Percentiles rank a stretch among this genome's conserved stretches.
Conservation (phyloP, 2,113 vertebrate species). For the Cervus canadensis region DNA sequence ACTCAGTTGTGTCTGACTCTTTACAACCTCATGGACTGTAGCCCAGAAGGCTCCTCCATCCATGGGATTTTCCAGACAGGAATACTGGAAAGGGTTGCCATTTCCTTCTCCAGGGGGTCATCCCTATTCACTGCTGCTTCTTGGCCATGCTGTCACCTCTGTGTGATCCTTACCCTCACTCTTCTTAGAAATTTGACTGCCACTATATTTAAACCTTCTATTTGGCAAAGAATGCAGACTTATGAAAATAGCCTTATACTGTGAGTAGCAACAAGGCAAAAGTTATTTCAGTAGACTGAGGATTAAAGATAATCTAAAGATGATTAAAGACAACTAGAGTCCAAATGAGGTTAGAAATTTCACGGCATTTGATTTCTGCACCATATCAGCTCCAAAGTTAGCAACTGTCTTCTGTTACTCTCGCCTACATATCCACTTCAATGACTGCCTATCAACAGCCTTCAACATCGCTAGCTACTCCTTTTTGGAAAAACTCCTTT, state of each 20-base stretch:
- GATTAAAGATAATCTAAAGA: constrained; percentile 26
- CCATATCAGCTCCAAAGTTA: neutral
- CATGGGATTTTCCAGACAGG: neutral
- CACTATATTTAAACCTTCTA: neutral
- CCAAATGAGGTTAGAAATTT: neutral
- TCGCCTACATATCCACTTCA: neutral
- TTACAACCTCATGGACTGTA: neutral
- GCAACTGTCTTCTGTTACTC: neutral
- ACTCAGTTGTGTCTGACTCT: neutral
- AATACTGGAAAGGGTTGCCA: neutral
- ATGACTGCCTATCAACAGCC: neutral
- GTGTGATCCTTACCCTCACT: neutral
- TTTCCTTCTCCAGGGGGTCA: neutral
- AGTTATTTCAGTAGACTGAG: neutral
- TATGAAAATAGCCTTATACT: neutral
- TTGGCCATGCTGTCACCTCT: neutral
- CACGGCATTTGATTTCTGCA: neutral
- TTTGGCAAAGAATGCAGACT: neutral
- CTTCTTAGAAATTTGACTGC: neutral
- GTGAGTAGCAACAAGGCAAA: neutral
- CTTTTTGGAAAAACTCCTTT: neutral
- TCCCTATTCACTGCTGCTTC: neutral
- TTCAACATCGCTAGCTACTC: neutral
- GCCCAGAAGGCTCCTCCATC: neutral
- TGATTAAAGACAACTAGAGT: neutral